phyloP scores from a whole-genome alignment of 2,888 invertebrate genomes.

The Lycophotia porphyrea region DNA sequence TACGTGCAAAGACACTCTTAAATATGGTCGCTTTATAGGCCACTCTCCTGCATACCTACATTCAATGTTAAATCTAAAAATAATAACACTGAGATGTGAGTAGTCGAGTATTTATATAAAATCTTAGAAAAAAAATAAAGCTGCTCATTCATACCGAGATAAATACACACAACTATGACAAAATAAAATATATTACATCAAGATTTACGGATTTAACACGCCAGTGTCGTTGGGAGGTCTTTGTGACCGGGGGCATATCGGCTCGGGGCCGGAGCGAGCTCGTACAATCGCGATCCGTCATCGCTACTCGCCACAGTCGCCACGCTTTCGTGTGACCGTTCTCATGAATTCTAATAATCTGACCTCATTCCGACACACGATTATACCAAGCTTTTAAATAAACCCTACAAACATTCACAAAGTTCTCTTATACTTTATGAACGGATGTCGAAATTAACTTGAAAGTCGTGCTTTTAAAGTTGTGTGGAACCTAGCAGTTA shows the following conservation, averaged over 20 bases:
- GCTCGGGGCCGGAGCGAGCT: slow-evolving; percentile 42
- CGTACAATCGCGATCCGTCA: slow-evolving; percentile 73
- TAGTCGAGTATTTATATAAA: slow-evolving; percentile 18
- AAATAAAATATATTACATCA: slow-evolving; percentile 63
- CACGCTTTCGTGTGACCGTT: slow-evolving; percentile 74
- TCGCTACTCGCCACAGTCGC: slow-evolving; percentile 61
- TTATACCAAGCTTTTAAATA: slow-evolving; percentile 71
- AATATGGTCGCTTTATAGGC: too few species aligned
- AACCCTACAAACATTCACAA: slow-evolving; percentile 67
- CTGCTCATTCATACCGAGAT: slow-evolving; percentile 42
- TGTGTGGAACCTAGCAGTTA: slow-evolving; percentile 14
- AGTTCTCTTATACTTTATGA: slow-evolving; percentile 46
- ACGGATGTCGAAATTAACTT: slow-evolving; percentile 47
- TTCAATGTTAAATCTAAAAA: slow-evolving; percentile 1
- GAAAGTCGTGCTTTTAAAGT: slow-evolving; percentile 39
- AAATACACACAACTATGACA: slow-evolving; percentile 48
- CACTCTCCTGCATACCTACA: neutral
- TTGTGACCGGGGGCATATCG: slow-evolving; percentile 64
- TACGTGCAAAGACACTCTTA: too few species aligned
- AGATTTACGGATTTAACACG: slow-evolving; percentile 65
- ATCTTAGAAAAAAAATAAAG: slow-evolving; percentile 40
- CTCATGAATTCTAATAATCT: slow-evolving; percentile 76
- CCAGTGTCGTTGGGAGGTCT: slow-evolving; percentile 65
- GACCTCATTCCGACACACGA: slow-evolving; percentile 74
- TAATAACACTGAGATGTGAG: slow-evolving; percentile 11